Evolutionary conservation across 2,113 vertebrate species (phyloP), one percentile per base, ranked within the genome.

Genomic region (Pterocles gutturalis): DNA sequence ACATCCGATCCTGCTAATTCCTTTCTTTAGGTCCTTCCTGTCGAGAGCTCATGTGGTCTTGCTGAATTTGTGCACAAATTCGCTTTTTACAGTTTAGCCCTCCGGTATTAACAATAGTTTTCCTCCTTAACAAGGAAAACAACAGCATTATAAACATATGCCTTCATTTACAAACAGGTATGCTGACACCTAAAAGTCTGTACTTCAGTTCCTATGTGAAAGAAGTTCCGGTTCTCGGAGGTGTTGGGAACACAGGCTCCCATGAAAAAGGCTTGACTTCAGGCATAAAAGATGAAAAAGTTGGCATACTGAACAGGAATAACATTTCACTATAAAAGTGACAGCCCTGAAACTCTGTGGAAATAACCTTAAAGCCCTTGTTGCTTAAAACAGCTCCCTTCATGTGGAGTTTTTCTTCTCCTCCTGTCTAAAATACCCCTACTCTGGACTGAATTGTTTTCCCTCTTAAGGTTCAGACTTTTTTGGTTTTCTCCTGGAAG

Each of bases 11-110:
- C 76, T 90, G 49, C 34, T 96, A 93, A 96, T 92, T 90, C 80
- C 90, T 95, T 94, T 93, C 95, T 96, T 96, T 90, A 83, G 83
- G 92, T 88, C 48, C 79, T 95, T 93, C 93, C 93, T 90, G 79
- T 95, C 80, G 64, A 88, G 25, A 43, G 43, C 51, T 90, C 53
- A 89, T 93, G 91, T 83, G 93, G 85, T 86, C 94, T 81, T 89
- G 60, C 43, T 77, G 69, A 92, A 93, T 90, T 95, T 83, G 87
- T 89, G 55, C 55, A 71, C 51, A 94, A 81, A 71, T 81, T 90
- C 43, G 55, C 79, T 92, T 86, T n/a, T 45, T 81, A 7, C 29
- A 31, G 26, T 75, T 90, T 88, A 48, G 31, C 25, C 70, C 24
- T 73, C 60, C 66, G 34, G 33, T 70, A 83, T 54, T 88, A 94